Conservation (phyloP, 2,113 vertebrate species). For the Pheucticus melanocephalus region DNA sequence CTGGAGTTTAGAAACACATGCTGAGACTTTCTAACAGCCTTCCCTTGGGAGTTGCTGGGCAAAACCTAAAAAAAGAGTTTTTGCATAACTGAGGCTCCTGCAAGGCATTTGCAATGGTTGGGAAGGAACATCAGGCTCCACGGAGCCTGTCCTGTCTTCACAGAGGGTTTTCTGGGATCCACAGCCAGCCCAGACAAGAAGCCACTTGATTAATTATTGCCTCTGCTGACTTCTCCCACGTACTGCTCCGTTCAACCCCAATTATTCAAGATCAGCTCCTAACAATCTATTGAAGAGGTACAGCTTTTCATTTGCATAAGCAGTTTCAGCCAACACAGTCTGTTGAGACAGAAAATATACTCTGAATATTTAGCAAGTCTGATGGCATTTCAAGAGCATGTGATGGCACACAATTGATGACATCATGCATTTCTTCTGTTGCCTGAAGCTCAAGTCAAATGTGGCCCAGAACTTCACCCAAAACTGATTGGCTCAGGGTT, state of each 20-base stretch:
- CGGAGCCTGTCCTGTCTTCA: not conserved
- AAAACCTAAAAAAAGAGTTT: not conserved
- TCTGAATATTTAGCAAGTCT: conserved; percentile 55
- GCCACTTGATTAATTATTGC: conserved; percentile 43
- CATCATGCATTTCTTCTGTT: not conserved
- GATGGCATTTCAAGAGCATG: conserved; percentile 28
- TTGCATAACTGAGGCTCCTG: not conserved
- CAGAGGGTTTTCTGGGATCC: not conserved
- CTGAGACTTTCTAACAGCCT: not conserved
- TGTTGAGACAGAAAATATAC: conserved; percentile 46
- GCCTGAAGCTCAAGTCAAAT: not conserved
- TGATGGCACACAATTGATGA: conserved; percentile 19
- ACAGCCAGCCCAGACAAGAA: not conserved
- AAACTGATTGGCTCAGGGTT: not conserved
- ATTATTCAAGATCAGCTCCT: conserved; percentile 29
- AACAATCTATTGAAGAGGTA: conserved; percentile 43
- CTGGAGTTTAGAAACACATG: conserved; percentile 22
- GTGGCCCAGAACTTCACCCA: not conserved
- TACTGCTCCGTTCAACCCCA: conserved; percentile 26
- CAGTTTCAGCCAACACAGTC: conserved; percentile 53
- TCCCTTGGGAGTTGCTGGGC: conserved; percentile 14
- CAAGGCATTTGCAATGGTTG: not conserved
- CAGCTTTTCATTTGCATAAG: conserved; percentile 50
- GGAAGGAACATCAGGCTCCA: not conserved
- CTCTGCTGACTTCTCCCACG: conserved; percentile 51